Evolutionary conservation across 2,113 vertebrate genomes (phyloP).

Genomic region (Malurus alboscapulatus): DNA sequence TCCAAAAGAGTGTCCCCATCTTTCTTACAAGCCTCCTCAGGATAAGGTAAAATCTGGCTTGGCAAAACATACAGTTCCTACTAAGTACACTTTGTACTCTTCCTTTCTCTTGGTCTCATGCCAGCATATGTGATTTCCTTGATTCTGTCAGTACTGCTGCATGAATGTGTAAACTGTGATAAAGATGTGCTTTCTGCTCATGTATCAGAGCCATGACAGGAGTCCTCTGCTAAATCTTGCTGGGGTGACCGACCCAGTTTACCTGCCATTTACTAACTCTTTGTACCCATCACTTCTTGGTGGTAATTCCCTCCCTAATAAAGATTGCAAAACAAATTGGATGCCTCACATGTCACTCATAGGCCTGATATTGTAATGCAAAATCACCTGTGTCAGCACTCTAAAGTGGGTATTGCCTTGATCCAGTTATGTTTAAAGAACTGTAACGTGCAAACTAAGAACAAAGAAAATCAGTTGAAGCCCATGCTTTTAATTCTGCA

Average conservation of each 20-base stretch:
- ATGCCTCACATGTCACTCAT: neutral
- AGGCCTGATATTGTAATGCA: neutral
- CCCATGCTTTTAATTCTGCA: neutral
- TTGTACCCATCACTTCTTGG: fast-evolving
- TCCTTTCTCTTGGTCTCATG: neutral
- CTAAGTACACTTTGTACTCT: neutral
- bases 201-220: neutral
- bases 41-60: neutral
- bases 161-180: neutral
- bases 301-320: neutral
- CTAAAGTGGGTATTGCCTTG: neutral
- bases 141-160: neutral
- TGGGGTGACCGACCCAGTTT: neutral
- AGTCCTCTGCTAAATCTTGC: neutral
- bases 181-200: neutral
- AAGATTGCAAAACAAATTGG: neutral
- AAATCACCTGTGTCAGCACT: neutral
- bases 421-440: neutral
- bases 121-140: neutral
- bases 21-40: neutral
- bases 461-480: fast-evolving
- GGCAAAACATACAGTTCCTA: neutral
- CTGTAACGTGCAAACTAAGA: neutral
- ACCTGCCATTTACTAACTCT: neutral
- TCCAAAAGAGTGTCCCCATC: neutral